Evolutionary conservation across 2,797 vertebrate genomes (phyloP), one percentile per base, ranked within the genome.

Genomic region (Miichthys miiuy): DNA sequence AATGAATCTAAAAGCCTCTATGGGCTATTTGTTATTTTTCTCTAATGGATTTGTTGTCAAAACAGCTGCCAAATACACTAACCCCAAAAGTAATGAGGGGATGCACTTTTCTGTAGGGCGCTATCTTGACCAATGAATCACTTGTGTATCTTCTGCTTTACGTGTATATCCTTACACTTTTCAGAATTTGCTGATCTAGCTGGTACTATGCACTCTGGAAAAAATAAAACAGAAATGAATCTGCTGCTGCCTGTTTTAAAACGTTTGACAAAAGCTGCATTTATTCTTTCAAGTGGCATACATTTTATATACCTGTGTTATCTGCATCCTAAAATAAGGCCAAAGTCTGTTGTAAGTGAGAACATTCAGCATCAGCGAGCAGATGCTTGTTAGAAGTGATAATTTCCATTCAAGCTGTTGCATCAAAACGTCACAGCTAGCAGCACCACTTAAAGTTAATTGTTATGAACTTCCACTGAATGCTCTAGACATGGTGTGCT

Each of bases 341-440:
- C 30, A 6, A 47, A 50, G 34, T 42, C 10, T 16, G 25, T 17
- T 52, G 34, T 38, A 34, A 54, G 9, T 21, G 20, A 23, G 17
- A 44, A 84, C 21, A 38, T 55, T 58, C 47, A 62, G 52, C 5
- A 48, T 63, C 42, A 23, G 10, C 42, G 38, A 56, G 47, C 46
- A 69, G 51, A 68, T 38, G 41, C 25, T 64, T 44, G 20, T 48
- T 60, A 14, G 41, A 47, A 21, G 14, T n/a, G 17, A 21, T 14
- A 14, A 14, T 46, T 72, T 74, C 42, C 54, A 38, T 46, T 62
- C 16, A 30, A 34, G 23, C 44, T 44, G 47, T 51, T 56, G 44
- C 21, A 55, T 77, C 10, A 63, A 55, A 78, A 12, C 18, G 48
- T 18, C 20, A 48, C 16, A 38, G 21, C 69, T 9, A 47, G 21